Conservation (phyloP, 1,140 invertebrate genomes). For the Sminthurinus signatus region DNA sequence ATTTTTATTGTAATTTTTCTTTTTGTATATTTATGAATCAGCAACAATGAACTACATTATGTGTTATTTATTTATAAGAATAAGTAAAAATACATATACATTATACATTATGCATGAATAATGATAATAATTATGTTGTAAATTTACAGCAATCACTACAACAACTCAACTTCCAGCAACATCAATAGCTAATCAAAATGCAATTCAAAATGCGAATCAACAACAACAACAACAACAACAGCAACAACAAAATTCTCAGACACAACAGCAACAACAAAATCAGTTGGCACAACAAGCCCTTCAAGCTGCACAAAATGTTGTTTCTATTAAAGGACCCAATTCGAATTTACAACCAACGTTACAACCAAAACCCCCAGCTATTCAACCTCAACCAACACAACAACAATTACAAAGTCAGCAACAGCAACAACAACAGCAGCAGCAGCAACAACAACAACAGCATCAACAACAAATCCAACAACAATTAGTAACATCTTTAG, state of each 20-base stretch:
- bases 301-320: neutral
- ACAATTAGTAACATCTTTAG: no score
- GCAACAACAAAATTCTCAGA: conserved; percentile 42
- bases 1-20: no score
- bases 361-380: conserved; percentile 38
- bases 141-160: conserved; percentile 22
- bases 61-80: no score
- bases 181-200: conserved; percentile 42
- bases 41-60: no score
- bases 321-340: neutral
- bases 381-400: conserved; percentile 34
- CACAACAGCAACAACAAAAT: conserved; percentile 27
- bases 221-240: conserved; percentile 49
- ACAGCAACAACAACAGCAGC: conserved; percentile 36
- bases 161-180: conserved; percentile 36
- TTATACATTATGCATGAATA: no score
- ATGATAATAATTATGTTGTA: conserved; percentile 1
- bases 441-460: conserved; percentile 30
- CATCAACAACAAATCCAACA: conserved; percentile 36
- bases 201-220: conserved; percentile 43
- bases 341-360: conserved; percentile 15
- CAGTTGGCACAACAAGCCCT: neutral
- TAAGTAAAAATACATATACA: no score
- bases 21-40: no score
- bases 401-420: conserved; percentile 42